A percentile compares a stretch with the other conserved stretches of the same genome.
Evolutionary conservation across 2,888 invertebrate genomes (phyloP).

Genomic region (Sisyra terminalis): DNA sequence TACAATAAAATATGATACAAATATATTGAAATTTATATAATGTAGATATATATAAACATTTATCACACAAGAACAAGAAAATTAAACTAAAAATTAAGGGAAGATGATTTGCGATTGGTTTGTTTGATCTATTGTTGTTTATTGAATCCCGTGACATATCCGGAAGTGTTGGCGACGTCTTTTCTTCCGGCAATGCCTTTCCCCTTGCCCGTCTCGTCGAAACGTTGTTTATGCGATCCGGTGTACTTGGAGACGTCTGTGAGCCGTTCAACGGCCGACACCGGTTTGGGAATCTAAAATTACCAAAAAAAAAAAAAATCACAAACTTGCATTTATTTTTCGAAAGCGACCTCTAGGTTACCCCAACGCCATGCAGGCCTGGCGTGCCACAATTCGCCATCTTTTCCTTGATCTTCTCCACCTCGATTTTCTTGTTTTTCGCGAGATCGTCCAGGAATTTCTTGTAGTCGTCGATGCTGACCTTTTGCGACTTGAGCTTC

Average conservation of each 20-base stretch:
- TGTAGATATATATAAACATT: too few relatives aligned
- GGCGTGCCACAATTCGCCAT: slow-evolving; percentile 67
- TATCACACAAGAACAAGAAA: too few relatives aligned
- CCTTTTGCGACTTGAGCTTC: slow-evolving; percentile 70
- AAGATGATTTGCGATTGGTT: too few relatives aligned
- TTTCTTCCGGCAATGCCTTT: slow-evolving; percentile 74
- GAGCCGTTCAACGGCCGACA: slow-evolving; percentile 49
- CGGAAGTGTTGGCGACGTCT: slow-evolving; percentile 54
- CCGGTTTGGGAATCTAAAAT: slow-evolving; percentile 21
- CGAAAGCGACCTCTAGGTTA: too few relatives aligned
- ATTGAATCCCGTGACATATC: slow-evolving; percentile 60
- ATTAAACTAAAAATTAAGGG: too few relatives aligned
- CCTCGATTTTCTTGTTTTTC: slow-evolving; percentile 65
- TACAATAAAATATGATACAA: too few relatives aligned
- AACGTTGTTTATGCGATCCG: slow-evolving; percentile 73
- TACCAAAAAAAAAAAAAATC: slow-evolving; percentile 6
- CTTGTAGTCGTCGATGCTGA: slow-evolving; percentile 60
- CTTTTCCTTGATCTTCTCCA: slow-evolving; percentile 64
- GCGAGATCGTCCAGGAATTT: slow-evolving; percentile 75
- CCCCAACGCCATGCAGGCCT: slow-evolving; percentile 34
- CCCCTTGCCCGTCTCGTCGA: slow-evolving; percentile 70
- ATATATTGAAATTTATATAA: too few relatives aligned
- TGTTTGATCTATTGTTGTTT: too few relatives aligned
- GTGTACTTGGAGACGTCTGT: slow-evolving; percentile 81
- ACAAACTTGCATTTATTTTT: neutral